Evolutionary conservation across 2,113 vertebrate species (phyloP).

Genomic region (Varanus salvator): DNA sequence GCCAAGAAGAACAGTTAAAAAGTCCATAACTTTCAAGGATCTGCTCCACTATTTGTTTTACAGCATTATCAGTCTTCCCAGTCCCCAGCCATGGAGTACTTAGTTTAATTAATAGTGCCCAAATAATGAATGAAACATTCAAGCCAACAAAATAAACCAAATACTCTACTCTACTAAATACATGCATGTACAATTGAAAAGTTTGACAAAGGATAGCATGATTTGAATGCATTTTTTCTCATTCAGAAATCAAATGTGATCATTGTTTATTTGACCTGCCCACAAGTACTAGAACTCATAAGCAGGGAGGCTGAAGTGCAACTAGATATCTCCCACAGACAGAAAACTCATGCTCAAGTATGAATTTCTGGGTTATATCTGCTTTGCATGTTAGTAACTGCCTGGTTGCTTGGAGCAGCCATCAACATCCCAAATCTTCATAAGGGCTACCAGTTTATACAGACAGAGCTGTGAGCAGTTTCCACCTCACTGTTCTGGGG

Average conservation of each 20-base stretch:
- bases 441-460: not conserved
- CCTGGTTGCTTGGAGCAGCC: not conserved
- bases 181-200: not conserved
- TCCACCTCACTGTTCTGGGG: not conserved
- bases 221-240: not conserved
- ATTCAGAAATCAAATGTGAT: not conserved
- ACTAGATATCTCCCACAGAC: not conserved
- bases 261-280: no score
- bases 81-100: not conserved
- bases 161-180: conserved; percentile 4
- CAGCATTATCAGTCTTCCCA: conserved; percentile 15
- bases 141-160: conserved; percentile 24
- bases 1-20: conserved; percentile 2
- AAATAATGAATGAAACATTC: not conserved
- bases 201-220: not conserved
- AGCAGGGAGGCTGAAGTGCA: not conserved
- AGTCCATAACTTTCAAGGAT: not conserved
- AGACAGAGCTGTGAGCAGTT: not conserved
- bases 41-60: conserved; percentile 27
- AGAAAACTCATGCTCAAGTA: not conserved
- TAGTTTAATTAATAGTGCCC: conserved; percentile 22
- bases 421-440: not conserved
- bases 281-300: not conserved
- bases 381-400: not conserved
- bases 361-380: not conserved